A percentile compares a stretch with the other conserved stretches of the same genome.
These are phyloP conservation scores for Neomorphus geoffroyi DNA, from an alignment of 2,797 vertebrate genomes.

Conservation along the genomic window DNA sequence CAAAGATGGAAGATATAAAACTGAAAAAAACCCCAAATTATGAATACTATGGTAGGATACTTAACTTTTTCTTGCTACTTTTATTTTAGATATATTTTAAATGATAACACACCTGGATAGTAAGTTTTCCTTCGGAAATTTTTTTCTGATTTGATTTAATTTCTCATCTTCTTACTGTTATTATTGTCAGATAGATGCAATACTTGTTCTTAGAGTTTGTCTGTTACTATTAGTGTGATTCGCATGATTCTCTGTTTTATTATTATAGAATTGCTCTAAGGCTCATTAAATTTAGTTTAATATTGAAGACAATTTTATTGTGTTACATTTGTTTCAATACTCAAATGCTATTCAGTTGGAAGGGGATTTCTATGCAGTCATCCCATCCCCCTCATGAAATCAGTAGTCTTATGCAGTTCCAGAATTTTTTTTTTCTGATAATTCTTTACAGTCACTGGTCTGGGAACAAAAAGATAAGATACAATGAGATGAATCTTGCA, in stretches of 20 bases:
- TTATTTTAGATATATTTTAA: neutral
- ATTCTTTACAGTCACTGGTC: slow-evolving; percentile 46
- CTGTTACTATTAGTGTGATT: neutral
- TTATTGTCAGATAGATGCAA: neutral
- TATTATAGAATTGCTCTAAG: neutral
- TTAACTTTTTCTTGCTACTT: neutral
- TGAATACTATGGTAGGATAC: neutral
- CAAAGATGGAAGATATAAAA: neutral
- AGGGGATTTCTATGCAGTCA: neutral
- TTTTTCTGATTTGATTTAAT: neutral
- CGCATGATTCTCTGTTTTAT: neutral
- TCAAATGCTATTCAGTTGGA: slow-evolving; percentile 37
- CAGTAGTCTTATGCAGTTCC: slow-evolving; percentile 41
- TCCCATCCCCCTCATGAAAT: slow-evolving; percentile 13
- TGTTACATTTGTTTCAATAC: neutral
- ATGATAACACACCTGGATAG: neutral
- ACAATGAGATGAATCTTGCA: slow-evolving; percentile 9
- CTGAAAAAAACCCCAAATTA: neutral
- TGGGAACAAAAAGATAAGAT: slow-evolving; percentile 27
- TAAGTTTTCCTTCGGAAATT: neutral
- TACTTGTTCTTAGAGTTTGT: neutral
- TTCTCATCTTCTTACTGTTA: neutral
- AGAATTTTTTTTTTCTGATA: slow-evolving; percentile 13
- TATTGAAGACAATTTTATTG: slow-evolving; percentile 10
- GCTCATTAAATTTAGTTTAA: neutral